A percentile compares a stretch with the other conserved stretches of the same genome.
Conservation (phyloP, 2,113 vertebrate genomes). For the Gymnarchus niloticus region DNA sequence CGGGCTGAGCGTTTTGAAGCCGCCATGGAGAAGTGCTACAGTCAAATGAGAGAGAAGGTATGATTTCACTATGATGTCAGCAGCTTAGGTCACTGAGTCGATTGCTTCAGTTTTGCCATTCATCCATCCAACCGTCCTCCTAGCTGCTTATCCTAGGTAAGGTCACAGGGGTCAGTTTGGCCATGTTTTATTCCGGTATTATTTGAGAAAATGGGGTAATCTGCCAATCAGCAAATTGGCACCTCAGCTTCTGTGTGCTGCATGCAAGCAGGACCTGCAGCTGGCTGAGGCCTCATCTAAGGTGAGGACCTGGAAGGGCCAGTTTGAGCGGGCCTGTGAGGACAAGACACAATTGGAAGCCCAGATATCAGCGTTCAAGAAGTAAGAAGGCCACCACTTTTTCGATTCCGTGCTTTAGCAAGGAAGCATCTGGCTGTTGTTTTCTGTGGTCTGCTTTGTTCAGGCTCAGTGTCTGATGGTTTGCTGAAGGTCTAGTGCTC, state of each 20-base stretch:
- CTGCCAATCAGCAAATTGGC: neutral
- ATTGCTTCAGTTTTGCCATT: neutral
- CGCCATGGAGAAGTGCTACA: slow-evolving; percentile 60
- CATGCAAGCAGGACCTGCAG: slow-evolving; percentile 64
- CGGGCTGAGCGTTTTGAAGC: slow-evolving; percentile 64
- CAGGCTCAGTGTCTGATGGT: neutral
- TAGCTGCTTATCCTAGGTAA: too few relatives aligned
- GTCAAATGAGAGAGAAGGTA: slow-evolving; percentile 70
- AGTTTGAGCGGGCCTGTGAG: slow-evolving; percentile 59
- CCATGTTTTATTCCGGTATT: too few relatives aligned
- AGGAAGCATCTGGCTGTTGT: neutral
- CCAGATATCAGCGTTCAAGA: slow-evolving; percentile 61
- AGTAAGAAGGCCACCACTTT: slow-evolving; percentile 52
- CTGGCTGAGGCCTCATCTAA: slow-evolving; percentile 59
- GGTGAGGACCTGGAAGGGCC: slow-evolving; percentile 60
- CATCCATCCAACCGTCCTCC: too few relatives aligned
- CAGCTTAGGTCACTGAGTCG: neutral
- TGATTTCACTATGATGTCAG: neutral
- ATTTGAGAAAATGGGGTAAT: neutral
- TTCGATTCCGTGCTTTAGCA: neutral
- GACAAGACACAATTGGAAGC: slow-evolving; percentile 62
- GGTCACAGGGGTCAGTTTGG: too few relatives aligned
- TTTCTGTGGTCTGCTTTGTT: neutral
- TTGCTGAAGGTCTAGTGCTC: too few relatives aligned
- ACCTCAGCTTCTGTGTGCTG: slow-evolving; percentile 23